A percentile compares a stretch with the other conserved stretches of the same genome.
These are phyloP conservation scores for Corythucha ciliata DNA, from an alignment of 2,888 invertebrate genomes.

Conservation along the genomic window DNA sequence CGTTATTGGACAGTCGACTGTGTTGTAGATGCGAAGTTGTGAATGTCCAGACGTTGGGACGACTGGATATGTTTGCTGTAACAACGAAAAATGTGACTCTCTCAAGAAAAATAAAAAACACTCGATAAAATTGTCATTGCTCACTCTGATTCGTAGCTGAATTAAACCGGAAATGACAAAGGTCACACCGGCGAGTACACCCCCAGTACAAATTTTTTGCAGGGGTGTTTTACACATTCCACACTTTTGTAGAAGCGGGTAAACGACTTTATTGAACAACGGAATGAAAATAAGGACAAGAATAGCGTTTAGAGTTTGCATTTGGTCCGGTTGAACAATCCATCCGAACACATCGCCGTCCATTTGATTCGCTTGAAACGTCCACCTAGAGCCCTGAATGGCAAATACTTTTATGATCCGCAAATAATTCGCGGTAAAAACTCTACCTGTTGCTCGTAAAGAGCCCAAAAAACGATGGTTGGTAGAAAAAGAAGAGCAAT, in stretches of 20 bases:
- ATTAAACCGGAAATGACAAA: slow-evolving; percentile 74
- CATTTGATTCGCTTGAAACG: slow-evolving; percentile 73
- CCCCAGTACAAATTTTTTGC: slow-evolving; percentile 80
- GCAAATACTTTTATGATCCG: background rate
- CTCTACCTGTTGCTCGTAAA: slow-evolving; percentile 89
- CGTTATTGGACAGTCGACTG: slow-evolving; percentile 47
- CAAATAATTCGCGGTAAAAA: too few relatives aligned
- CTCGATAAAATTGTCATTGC: too few relatives aligned
- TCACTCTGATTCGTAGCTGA: slow-evolving; percentile 44
- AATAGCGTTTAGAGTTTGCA: slow-evolving; percentile 86
- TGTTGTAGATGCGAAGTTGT: slow-evolving; percentile 66
- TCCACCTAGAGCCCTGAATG: slow-evolving; percentile 37
- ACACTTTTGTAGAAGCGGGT: slow-evolving; percentile 65
- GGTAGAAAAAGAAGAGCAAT: slow-evolving; percentile 79
- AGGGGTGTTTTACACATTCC: slow-evolving; percentile 64
- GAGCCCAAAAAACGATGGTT: slow-evolving; percentile 90
- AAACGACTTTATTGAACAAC: slow-evolving; percentile 65
- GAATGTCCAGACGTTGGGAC: slow-evolving; percentile 46
- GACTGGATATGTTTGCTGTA: slow-evolving; percentile 49
- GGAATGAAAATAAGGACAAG: slow-evolving; percentile 80
- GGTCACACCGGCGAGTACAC: slow-evolving; percentile 70
- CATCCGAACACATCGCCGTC: slow-evolving; percentile 63
- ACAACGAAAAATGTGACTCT: too few relatives aligned
- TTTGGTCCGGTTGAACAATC: slow-evolving; percentile 82
- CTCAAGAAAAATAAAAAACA: too few relatives aligned